phyloP scores from a whole-genome alignment of 2,888 invertebrate genomes.

The Zeuzera pyrina region DNA sequence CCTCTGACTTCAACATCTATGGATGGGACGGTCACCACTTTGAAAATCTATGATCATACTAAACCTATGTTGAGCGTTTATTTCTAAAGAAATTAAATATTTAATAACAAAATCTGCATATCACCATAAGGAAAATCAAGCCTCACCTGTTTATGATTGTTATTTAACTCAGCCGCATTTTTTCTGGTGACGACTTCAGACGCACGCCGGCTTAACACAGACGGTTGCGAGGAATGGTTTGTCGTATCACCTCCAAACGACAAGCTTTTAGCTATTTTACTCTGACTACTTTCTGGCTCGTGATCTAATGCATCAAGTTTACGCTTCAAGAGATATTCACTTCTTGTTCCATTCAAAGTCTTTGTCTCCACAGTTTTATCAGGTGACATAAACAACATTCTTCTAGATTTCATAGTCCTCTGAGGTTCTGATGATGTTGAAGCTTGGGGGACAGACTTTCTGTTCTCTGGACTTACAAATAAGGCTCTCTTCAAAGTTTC shows the following conservation, averaged over 20 bases:
- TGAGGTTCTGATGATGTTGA: constrained; percentile 54
- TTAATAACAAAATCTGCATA: too few relatives aligned
- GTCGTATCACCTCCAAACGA: constrained; percentile 69
- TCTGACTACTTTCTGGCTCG: constrained; percentile 34
- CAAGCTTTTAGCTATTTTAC: constrained; percentile 72
- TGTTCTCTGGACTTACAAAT: constrained; percentile 80
- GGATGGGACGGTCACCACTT: too few relatives aligned
- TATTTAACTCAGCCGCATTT: constrained; percentile 68
- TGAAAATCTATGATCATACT: too few relatives aligned
- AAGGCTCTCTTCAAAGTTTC: constrained; percentile 80
- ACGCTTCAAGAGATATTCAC: constrained; percentile 50
- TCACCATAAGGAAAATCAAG: too few relatives aligned
- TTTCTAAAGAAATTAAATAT: too few relatives aligned
- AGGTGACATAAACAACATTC: constrained; percentile 78
- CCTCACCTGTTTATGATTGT: constrained; percentile 76
- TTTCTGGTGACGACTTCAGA: constrained; percentile 44
- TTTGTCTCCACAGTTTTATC: constrained; percentile 53
- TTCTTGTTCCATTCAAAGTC: constrained; percentile 43
- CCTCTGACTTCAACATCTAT: too few relatives aligned
- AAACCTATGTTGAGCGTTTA: too few relatives aligned
- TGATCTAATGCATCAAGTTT: constrained; percentile 64
- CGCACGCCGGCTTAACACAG: constrained; percentile 41
- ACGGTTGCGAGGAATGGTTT: constrained; percentile 25
- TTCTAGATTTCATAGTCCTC: constrained; percentile 74
- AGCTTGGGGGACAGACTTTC: constrained; percentile 31